These are phyloP conservation scores for Eumerus sabulonum DNA, from an alignment of 2,888 invertebrate species.

Conservation along the genomic window DNA sequence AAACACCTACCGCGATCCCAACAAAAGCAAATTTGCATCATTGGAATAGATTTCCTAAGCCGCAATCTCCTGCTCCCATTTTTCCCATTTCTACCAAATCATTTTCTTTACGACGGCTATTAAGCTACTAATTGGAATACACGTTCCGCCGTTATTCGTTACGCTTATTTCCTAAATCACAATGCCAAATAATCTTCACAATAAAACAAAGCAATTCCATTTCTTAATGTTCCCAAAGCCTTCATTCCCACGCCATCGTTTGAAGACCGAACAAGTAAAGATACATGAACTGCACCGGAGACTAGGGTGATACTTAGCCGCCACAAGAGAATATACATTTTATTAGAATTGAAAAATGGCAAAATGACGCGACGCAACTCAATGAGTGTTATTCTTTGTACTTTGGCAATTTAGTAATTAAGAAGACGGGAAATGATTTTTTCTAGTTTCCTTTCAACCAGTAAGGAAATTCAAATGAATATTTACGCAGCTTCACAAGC, in stretches of 20 bases:
- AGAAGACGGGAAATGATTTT: slow-evolving; percentile 52
- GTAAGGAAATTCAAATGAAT: slow-evolving; percentile 56
- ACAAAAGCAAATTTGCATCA: no score
- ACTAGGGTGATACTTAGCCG: slow-evolving; percentile 12
- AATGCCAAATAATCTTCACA: slow-evolving; percentile 44
- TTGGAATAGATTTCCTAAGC: no score
- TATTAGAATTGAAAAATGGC: slow-evolving; percentile 48
- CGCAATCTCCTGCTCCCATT: no score
- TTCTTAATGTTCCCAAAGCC: slow-evolving; percentile 12
- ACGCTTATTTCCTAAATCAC: slow-evolving; percentile 26
- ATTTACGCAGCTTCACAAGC: slow-evolving; percentile 31
- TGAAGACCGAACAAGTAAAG: background rate
- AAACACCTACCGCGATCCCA: no score
- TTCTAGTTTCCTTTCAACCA: slow-evolving; percentile 29
- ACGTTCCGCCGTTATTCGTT: no score
- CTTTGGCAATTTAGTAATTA: slow-evolving; percentile 55
- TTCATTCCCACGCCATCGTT: background rate
- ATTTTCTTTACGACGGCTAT: no score
- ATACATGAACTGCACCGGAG: slow-evolving; percentile 12
- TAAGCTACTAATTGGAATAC: no score
- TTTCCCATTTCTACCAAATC: no score
- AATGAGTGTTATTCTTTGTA: slow-evolving; percentile 1
- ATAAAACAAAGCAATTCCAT: slow-evolving; percentile 35
- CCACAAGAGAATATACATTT: slow-evolving; percentile 37
- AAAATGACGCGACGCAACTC: background rate